These are phyloP conservation scores for Tragelaphus buxtoni DNA, from an alignment of 2,113 vertebrate species.

Conservation along the genomic window DNA sequence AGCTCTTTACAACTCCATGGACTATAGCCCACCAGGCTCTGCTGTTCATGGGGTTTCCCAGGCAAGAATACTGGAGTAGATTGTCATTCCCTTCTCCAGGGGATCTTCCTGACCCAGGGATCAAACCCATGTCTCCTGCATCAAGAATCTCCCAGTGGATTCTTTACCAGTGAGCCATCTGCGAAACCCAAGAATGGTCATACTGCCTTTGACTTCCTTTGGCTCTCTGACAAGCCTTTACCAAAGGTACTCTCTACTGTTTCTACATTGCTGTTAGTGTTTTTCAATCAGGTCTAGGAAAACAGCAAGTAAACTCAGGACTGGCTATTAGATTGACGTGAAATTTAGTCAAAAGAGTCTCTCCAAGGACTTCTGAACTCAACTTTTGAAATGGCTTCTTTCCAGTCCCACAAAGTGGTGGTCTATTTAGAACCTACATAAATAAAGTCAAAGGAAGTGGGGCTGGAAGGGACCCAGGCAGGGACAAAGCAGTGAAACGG, in stretches of 20 bases:
- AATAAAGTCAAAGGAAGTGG: not conserved
- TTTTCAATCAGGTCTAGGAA: not conserved
- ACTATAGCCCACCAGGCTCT: not conserved
- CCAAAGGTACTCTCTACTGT: not conserved
- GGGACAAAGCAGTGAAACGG: not conserved
- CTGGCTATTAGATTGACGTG: not conserved
- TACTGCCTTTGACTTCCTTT: not conserved
- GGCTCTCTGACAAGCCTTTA: not conserved
- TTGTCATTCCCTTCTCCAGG: not conserved
- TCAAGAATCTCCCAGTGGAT: not conserved
- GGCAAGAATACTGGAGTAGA: not conserved
- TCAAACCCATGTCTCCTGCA: not conserved
- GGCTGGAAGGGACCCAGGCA: not conserved
- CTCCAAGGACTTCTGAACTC: not conserved
- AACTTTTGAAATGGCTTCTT: not conserved
- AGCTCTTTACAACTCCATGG: too few species aligned
- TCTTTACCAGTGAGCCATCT: not conserved
- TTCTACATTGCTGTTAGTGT: not conserved
- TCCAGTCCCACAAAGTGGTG: not conserved
- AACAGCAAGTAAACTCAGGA: not conserved
- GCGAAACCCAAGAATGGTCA: not conserved
- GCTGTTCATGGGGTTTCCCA: not conserved
- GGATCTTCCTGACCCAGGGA: not conserved
- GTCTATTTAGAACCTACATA: not conserved
- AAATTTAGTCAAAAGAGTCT: not conserved